Evolutionary conservation across 2,888 invertebrate species (phyloP).

Genomic region (Arge pagana): DNA sequence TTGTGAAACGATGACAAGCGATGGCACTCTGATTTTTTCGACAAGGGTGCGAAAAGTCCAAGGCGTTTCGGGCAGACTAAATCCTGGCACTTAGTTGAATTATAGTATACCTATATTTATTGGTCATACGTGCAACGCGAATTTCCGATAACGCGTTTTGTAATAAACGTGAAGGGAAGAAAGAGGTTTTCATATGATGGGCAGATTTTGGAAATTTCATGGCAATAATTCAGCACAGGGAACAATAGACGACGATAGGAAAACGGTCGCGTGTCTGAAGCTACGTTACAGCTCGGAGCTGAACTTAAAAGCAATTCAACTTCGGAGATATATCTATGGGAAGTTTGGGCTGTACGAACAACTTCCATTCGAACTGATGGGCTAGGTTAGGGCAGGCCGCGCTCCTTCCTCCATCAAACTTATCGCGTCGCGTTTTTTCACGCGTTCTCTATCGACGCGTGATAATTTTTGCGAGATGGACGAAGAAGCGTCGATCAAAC

Average conservation of each 20-base stretch:
- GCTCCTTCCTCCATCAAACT: conserved; percentile 6
- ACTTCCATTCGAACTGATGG: conserved; percentile 19
- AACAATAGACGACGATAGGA: conserved; percentile 5
- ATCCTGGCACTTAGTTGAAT: too few species aligned
- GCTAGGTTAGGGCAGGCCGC: conserved; percentile 4
- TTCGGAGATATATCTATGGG: conserved; percentile 11
- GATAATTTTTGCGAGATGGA: background rate
- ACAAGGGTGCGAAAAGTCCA: too few species aligned
- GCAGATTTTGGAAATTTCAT: too few species aligned
- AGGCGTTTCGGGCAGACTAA: too few species aligned
- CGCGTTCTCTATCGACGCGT: background rate
- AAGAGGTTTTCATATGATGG: too few species aligned
- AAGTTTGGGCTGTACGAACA: conserved; percentile 16
- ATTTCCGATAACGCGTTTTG: too few species aligned
- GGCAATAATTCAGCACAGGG: too few species aligned
- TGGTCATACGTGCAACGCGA: too few species aligned
- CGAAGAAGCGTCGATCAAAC: background rate
- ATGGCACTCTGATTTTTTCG: too few species aligned
- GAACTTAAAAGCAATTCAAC: conserved; percentile 23
- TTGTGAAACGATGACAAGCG: too few species aligned
- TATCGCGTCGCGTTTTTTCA: background rate
- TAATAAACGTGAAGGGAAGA: too few species aligned
- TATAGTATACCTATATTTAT: too few species aligned
- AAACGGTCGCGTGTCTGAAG: conserved; percentile 16
- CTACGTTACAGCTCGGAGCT: conserved; percentile 11